Percentiles rank a stretch among this genome's conserved stretches.
These are phyloP conservation scores for Listronotus bonariensis DNA, from an alignment of 1,140 invertebrate genomes.

Conservation along the genomic window DNA sequence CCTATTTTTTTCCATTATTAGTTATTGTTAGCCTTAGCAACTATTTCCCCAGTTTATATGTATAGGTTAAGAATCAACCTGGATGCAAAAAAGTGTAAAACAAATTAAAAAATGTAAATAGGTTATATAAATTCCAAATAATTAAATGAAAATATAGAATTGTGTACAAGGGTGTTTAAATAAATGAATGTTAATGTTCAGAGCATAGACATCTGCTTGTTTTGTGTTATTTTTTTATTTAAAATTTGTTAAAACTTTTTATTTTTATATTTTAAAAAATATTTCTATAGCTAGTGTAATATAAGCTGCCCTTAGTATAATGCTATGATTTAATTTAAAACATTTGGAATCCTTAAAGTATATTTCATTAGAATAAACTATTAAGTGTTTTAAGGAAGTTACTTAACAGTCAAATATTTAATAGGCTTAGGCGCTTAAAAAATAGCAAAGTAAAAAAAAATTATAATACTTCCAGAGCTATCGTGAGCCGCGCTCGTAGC, in stretches of 20 bases:
- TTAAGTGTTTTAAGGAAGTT: neutral
- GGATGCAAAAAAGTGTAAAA: conserved; percentile 1
- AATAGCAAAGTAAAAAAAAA: no score
- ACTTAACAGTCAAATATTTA: neutral
- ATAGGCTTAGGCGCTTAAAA: neutral
- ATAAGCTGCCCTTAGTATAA: conserved; percentile 36
- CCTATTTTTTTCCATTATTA: no score
- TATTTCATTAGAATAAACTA: neutral
- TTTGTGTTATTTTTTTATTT: conserved; percentile 26
- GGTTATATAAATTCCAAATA: conserved; percentile 12
- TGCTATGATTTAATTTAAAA: neutral
- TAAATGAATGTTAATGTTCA: conserved; percentile 24
- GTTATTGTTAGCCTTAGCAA: no score
- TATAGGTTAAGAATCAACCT: no score
- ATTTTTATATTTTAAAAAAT: conserved; percentile 29
- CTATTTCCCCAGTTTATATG: no score
- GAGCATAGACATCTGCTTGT: conserved; percentile 20
- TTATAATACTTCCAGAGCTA: no score
- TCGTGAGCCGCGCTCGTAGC: no score
- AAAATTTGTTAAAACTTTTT: conserved; percentile 25
- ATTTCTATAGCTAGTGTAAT: conserved; percentile 36
- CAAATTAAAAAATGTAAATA: conserved; percentile 20
- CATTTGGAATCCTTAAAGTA: neutral
- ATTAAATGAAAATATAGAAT: conserved; percentile 14
- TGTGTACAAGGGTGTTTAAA: conserved; percentile 34